Evolutionary conservation across 2,113 vertebrate genomes (phyloP), one percentile per base, ranked within the genome.

Genomic region (Actenoides lindsayi): DNA sequence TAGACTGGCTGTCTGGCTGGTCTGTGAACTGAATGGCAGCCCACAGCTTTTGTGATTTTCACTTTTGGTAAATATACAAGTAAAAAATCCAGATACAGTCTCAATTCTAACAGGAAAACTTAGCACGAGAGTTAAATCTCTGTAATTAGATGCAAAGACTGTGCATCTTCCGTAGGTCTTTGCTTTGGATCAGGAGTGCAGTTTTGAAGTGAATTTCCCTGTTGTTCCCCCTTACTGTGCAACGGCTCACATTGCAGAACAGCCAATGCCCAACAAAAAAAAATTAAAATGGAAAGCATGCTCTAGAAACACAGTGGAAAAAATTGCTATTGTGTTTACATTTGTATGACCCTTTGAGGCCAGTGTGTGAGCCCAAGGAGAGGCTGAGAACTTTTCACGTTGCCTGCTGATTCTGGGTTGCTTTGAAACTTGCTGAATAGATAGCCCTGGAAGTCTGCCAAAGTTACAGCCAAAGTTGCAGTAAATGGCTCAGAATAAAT

Each of bases 281-380:
- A 24, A 69, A 33, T 21, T 28, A 18, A 60, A 82, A 76, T 24
- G 20, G 39, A 88, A 89, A 80, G 56, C 1, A 0, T 69, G 63
- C 44, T 86, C 25, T 46, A 88, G 59, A 67, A 86, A 48, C 48
- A 64, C 62, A 46, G 5, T 84, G 84, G 89, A 69, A 89, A 90
- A 94, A 95, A 73, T 37, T 82, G 59, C 67, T 83, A 6, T 89
- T 68, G 30, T 87, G 67, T 87, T 97, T 93, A 78, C 30, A 20
- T 95, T 94, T 82, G 24, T 93, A 6, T 63, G 79, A 87, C 63
- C 5, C 2, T 75, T 70, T 79, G 74, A 87, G 57, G 65, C 33
- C 30, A 57, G 21, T 16, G 13, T 59, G 68, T 65, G 74, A 95
- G 44, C 19, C 16, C 50, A 73, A 87, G 82, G 79, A 88, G 37